Evolutionary conservation across 2,888 invertebrate genomes (phyloP), one percentile per base, ranked within the genome.

Genomic region (Pteria penguin): DNA sequence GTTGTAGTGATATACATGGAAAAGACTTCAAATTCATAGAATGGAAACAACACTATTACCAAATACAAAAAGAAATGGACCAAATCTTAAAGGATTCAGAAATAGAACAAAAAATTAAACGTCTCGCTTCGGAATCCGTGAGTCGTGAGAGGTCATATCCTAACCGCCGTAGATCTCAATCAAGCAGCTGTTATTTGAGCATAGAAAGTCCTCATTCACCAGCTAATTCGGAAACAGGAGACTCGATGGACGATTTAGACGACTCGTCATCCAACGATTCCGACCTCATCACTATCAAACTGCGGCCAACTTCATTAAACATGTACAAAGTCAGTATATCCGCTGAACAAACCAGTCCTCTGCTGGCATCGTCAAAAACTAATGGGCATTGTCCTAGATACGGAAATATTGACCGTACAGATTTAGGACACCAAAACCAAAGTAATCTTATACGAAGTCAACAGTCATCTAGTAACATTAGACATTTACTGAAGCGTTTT

Each of bases 31-130:
- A 86, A 69, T 84, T 84, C 4, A 32, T 81, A 29, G 86, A 87
- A 77, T 88, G 88, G 88, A 86, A 85, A 68, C 83, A 85, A 31
- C 79, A 87, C 61, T 87, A 86, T 67, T 85, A 84, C 60, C 84
- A 89, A 77, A 89, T 89, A 55, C 88, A 89, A 75, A 83, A 83
- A 60, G 89, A 88, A 75, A 89, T 89, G 89, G 87, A 89, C 60
- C 82, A 81, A 62, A 87, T 87, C 66, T 69, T 86, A n/a, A 52
- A 62, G 69, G 84, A 83, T 29, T 58, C 60, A 32, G 74, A 68
- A 24, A 68, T 24, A 36, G 74, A 74, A n/a, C n/a, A n/a, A n/a
- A n/a, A 18, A 2, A 68, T 18, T 57, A 57, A 31, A 32, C 2
- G 4, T 60, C 29, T 27, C 55, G 1, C 26, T 18, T 8, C 65